Conservation (phyloP, 2,113 vertebrate species). For the Corythoichthys haematopterus region DNA sequence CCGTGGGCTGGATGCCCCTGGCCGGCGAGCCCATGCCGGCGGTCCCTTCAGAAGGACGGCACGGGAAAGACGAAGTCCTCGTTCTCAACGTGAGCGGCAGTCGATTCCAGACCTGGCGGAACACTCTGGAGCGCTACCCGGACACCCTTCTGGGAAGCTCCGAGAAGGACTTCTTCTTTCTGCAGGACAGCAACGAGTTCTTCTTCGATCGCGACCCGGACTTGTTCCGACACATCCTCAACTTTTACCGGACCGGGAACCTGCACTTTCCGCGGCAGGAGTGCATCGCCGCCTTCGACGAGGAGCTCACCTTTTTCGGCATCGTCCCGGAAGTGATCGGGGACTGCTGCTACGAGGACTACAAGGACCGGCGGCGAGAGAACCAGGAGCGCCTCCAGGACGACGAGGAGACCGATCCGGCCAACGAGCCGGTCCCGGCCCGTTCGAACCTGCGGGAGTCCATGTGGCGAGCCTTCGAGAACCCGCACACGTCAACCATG, state of each 20-base stretch:
- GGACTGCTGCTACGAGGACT: constrained; percentile 97
- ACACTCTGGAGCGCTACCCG: constrained; percentile 91
- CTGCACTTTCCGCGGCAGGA: constrained; percentile 94
- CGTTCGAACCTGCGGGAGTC: constrained; percentile 81
- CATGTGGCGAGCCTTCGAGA: constrained; percentile 97
- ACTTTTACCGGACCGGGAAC: constrained; percentile 94
- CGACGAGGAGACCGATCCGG: constrained; percentile 79
- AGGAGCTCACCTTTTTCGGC: constrained; percentile 93
- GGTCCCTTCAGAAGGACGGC: constrained; percentile 76
- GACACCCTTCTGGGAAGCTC: constrained; percentile 94
- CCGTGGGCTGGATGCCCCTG: constrained; percentile 98
- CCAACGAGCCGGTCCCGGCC: constrained; percentile 67
- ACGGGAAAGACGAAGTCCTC: constrained; percentile 80
- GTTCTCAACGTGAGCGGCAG: constrained; percentile 92
- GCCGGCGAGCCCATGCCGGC: constrained; percentile 87
- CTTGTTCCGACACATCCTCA: constrained; percentile 93
- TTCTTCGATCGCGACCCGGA: constrained; percentile 98
- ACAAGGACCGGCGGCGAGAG: constrained; percentile 91
- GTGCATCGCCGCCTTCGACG: constrained; percentile 93
- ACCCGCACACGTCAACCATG: constrained; percentile 94
- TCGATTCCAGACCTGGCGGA: constrained; percentile 92
- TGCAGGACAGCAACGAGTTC: constrained; percentile 87
- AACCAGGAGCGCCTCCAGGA: constrained; percentile 90
- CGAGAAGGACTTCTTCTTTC: constrained; percentile 93
- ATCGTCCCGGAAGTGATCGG: constrained; percentile 94